Evolutionary conservation across 2,113 vertebrate species (phyloP).

Genomic region (Stomatorhinus ivindoensis): DNA sequence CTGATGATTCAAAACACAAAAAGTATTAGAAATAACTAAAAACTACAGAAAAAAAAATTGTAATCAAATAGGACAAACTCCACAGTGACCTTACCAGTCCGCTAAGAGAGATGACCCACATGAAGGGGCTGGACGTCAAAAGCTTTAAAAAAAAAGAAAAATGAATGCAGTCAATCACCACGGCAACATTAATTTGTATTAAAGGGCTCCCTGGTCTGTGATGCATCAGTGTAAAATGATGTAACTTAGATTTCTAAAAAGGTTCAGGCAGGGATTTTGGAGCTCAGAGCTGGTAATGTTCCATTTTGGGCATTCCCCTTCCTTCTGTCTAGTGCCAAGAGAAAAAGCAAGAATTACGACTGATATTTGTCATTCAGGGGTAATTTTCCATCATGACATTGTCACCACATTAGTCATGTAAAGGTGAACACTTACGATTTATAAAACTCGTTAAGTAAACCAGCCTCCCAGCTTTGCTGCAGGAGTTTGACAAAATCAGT

Average conservation of each 20-base stretch:
- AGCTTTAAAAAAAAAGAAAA: constrained; percentile 62
- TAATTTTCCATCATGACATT: neutral
- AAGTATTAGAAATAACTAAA: neutral
- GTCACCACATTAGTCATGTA: neutral
- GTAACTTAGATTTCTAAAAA: neutral
- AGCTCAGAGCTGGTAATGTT: neutral
- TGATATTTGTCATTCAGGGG: neutral
- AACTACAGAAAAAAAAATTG: neutral
- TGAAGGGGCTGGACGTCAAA: constrained; percentile 84
- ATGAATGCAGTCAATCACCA: constrained; percentile 10
- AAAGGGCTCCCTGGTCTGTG: neutral
- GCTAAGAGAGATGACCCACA: constrained; percentile 89
- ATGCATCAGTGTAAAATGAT: neutral
- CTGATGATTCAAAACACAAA: neutral
- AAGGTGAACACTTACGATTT: neutral
- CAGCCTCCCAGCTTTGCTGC: neutral
- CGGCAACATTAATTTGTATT: neutral
- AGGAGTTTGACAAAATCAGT: neutral
- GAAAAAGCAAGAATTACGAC: neutral
- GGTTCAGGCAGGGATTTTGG: neutral
- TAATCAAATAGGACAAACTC: neutral
- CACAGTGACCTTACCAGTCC: constrained; percentile 70
- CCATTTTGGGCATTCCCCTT: neutral
- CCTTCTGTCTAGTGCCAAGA: neutral
- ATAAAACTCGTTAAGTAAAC: neutral